A percentile compares a stretch with the other conserved stretches of the same genome.
Evolutionary conservation across 2,113 vertebrate genomes (phyloP).

Genomic region (Mus pahari): DNA sequence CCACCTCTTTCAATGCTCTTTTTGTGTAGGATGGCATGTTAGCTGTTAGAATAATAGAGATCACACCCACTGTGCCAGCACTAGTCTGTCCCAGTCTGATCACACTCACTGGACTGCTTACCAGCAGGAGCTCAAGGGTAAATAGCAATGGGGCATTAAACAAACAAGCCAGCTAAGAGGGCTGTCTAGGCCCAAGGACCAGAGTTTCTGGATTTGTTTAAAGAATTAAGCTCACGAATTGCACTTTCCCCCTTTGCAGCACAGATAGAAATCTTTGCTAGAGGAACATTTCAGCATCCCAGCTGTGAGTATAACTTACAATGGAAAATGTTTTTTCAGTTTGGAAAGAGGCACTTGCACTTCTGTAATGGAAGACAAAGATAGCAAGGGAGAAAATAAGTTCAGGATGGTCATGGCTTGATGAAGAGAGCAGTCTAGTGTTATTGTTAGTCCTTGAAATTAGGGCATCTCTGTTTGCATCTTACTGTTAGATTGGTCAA

Average conservation of each 20-base stretch:
- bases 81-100: neutral
- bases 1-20: conserved; percentile 22
- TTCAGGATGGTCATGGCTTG: conserved; percentile 12
- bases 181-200: conserved; percentile 42
- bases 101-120: neutral
- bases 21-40: neutral
- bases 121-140: neutral
- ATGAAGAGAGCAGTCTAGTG: conserved; percentile 19
- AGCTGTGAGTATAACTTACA: conserved; percentile 62
- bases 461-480: conserved; percentile 7
- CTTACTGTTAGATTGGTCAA: neutral
- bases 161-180: conserved; percentile 38
- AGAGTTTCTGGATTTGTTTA: conserved; percentile 71
- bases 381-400: neutral
- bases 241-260: conserved; percentile 69
- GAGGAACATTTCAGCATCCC: conserved; percentile 72
- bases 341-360: conserved; percentile 49
- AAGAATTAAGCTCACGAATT: conserved; percentile 73
- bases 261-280: conserved; percentile 72
- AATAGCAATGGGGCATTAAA: conserved; percentile 31
- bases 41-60: neutral
- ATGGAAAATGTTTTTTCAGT: conserved; percentile 74
- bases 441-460: conserved; percentile 35
- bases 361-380: conserved; percentile 61
- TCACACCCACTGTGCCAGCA: neutral